Evolutionary conservation across 2,797 vertebrate genomes (phyloP), one percentile per base, ranked within the genome.

Genomic region (Dromococcyx pavoninus): DNA sequence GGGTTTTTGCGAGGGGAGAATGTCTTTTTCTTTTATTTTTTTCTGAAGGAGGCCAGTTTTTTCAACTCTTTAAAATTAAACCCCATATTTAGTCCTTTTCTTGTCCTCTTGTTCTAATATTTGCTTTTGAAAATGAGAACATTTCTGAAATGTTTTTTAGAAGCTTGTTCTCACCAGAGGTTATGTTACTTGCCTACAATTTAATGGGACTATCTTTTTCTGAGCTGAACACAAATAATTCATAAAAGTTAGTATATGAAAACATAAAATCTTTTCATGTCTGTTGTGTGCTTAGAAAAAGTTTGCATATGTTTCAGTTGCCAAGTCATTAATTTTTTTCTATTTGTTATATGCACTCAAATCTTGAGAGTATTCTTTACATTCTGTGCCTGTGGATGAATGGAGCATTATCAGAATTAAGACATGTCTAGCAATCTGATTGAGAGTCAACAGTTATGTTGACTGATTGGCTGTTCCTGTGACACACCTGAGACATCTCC

Each of bases 1-100:
- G 23, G 7, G 5, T 27, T 48, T 18, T 37, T 2, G 3, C n/a
- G n/a, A 9, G 4, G 11, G 5, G 2, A 4, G 10, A 1, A 11
- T 35, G 11, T 21, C 1, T 25, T 35, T 27, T 35, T 19, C 14
- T 37, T 24, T 41, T 19, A 3, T 1, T 44, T 72, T 50, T 70
- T 43, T 13, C 17, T 37, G 15, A 72, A 37, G 1, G 1, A 11
- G 17, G 1, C 7, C 60, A n/a, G 43, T 86, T 72, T 78, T 51
- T 73, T 33, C 1, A 46, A 10, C 2, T 33, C 1, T 46, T 86
- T n/a, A 54, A 67, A 84, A 44, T 30, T 16, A 62, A 85, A n/a
- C 39, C 6, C 2, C 7, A 32, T 18, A 33, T 56, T 61, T 33
- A 46, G 6, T 57, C 5, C 2, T 1, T 30, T 51, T 46, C 32